Conservation (phyloP, 2,888 invertebrate species). For the Synanthedon andrenaeformis region DNA sequence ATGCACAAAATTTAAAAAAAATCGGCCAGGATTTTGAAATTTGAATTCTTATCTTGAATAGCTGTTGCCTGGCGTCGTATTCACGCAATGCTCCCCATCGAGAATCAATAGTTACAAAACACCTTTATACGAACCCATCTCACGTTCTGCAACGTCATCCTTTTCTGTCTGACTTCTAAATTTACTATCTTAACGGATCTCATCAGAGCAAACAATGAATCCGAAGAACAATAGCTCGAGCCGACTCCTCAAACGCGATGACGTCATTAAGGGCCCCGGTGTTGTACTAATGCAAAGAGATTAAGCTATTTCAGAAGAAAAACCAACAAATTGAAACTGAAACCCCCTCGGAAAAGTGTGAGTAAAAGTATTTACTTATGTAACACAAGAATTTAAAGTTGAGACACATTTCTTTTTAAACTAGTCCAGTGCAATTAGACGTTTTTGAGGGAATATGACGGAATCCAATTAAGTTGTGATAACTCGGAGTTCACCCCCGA, state of each 20-base stretch:
- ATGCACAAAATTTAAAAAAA: too few relatives aligned
- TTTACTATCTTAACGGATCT: constrained; percentile 17
- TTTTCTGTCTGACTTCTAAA: constrained; percentile 19
- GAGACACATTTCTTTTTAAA: constrained; percentile 12
- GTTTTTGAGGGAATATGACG: too few relatives aligned
- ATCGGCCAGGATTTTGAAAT: too few relatives aligned
- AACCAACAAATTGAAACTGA: constrained; percentile 4
- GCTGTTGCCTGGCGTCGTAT: too few relatives aligned
- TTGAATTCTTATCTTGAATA: too few relatives aligned
- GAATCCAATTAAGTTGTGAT: too few relatives aligned
- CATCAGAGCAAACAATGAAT: constrained; percentile 15
- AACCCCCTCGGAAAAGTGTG: not conserved
- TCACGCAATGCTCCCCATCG: not conserved
- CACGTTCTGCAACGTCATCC: constrained; percentile 9
- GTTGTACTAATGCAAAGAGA: constrained; percentile 3
- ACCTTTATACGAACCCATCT: not conserved
- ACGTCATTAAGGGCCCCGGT: constrained; percentile 1
- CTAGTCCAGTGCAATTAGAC: not conserved
- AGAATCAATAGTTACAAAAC: not conserved
- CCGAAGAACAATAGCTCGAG: constrained; percentile 2
- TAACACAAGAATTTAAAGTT: constrained; percentile 1
- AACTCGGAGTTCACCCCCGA: too few relatives aligned
- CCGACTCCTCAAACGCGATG: constrained; percentile 6
- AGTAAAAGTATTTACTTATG: not conserved
- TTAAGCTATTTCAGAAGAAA: constrained; percentile 2